phyloP scores from a whole-genome alignment of 2,113 vertebrate genomes.

The Aphyosemion australe region DNA sequence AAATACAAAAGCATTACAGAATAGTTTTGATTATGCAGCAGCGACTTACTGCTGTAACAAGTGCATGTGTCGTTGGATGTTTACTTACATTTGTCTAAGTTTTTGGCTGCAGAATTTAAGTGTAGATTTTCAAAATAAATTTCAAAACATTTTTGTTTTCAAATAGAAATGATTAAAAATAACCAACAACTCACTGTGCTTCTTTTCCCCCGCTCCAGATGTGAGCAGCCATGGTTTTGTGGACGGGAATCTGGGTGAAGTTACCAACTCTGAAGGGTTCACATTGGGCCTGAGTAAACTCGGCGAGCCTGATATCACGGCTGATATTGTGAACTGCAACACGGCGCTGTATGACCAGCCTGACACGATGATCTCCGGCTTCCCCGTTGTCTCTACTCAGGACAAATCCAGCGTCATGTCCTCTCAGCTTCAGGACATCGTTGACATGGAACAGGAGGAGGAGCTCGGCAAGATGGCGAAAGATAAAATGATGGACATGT shows the following conservation, averaged over 20 bases:
- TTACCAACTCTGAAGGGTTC: constrained; percentile 52
- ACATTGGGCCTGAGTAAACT: constrained; percentile 63
- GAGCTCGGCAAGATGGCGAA: constrained; percentile 3
- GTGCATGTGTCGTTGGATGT: too few relatives aligned
- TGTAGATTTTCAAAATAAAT: neutral
- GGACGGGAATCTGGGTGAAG: constrained; percentile 34
- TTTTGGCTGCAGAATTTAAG: neutral
- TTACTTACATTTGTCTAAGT: too few relatives aligned
- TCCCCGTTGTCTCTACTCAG: constrained; percentile 29
- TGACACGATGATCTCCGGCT: constrained; percentile 22
- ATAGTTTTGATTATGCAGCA: too few relatives aligned
- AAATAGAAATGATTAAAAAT: neutral
- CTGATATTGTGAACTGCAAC: constrained; percentile 63
- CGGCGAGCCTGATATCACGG: constrained; percentile 56
- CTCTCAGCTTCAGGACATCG: constrained; percentile 35
- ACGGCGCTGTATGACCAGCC: constrained; percentile 63
- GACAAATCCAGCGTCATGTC: constrained; percentile 47
- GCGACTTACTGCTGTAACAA: too few relatives aligned
- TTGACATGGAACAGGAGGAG: constrained; percentile 6
- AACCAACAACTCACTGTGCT: neutral
- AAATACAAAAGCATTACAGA: too few relatives aligned
- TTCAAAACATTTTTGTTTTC: neutral
- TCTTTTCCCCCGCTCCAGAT: constrained; percentile 31
- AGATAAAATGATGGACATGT: neutral
- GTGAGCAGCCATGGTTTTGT: neutral